Evolutionary conservation across 2,797 vertebrate genomes (phyloP), one percentile per base, ranked within the genome.

Genomic region (Geotria australis): DNA sequence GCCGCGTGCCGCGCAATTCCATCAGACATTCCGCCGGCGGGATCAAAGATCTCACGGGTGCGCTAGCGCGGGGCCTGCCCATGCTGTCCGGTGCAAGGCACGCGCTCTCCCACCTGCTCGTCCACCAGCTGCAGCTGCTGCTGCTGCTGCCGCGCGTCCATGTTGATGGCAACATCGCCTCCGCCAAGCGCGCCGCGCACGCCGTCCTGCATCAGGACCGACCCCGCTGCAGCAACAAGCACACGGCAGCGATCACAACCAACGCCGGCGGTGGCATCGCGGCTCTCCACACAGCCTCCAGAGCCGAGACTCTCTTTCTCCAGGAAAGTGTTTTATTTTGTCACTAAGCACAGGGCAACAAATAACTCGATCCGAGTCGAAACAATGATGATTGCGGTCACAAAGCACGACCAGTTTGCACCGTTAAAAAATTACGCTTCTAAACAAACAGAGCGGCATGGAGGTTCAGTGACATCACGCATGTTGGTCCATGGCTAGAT

Each of bases 51-150:
- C 24, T 9, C 49, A 53, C 24, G 2, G 24, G 12, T 8, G 7
- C 49, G 53, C 12, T 53, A n/a, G 49, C 49, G 3, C 49, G 24
- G 49, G 49, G 9, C n/a, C 12, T 53, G 12, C 24, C 24, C 24
- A 24, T 53, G n/a, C 7, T 9, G 8, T 24, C 49, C 49, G 12
- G 4, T 5, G 11, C 48, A 51, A 51, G 15, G 48, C 15, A 11
- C 51, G 48, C 48, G 5, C 48, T 51, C 48, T n/a, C 49, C 8
- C 12, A 89, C 84, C 81, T 85, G 83, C 62, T 89, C 85, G 4
- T 88, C 76, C 48, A 89, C 83, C 57, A 93, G 79, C 60, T 88
- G 84, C 46, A 93, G 74, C 49, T 53, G 49, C 64, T 93, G 84
- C 62, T 84, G 67, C 65, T 80, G 85, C 57, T 65, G 70, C 62